Percentiles rank a stretch among this genome's conserved stretches.
phyloP scores from a whole-genome alignment of 1,140 invertebrate species.

The Argopecten irradians region DNA sequence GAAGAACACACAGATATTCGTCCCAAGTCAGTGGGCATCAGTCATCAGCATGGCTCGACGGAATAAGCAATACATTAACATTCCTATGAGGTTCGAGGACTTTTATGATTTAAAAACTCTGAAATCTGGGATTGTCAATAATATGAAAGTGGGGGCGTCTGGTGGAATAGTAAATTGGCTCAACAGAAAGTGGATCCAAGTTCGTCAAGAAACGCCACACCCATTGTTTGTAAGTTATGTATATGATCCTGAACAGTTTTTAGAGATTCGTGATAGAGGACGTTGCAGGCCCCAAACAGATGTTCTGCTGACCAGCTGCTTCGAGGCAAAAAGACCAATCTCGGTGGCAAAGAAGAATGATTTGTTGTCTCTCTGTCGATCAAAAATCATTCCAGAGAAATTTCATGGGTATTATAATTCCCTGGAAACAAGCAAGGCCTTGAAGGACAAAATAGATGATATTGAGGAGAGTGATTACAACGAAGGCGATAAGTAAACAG shows the following conservation, averaged over 20 bases:
- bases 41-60: conserved; percentile 38
- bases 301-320: neutral
- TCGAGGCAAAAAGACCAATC: conserved; percentile 39
- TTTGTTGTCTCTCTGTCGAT: conserved; percentile 33
- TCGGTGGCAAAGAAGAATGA: conserved; percentile 42
- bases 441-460: neutral
- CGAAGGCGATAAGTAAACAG: neutral
- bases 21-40: conserved; percentile 49
- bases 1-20: conserved; percentile 35
- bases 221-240: conserved; percentile 32
- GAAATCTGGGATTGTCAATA: neutral
- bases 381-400: conserved; percentile 31
- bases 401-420: neutral
- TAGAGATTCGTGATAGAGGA: neutral
- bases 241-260: conserved; percentile 27
- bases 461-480: neutral
- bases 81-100: conserved; percentile 42
- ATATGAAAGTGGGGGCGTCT: conserved; percentile 17
- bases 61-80: conserved; percentile 37
- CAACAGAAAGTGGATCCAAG: conserved; percentile 42
- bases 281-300: neutral
- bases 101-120: conserved; percentile 45
- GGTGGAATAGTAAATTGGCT: conserved; percentile 46
- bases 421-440: neutral
- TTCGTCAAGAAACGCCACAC: conserved; percentile 9